Conservation (phyloP, 2,888 invertebrate species). For the Drosophila birchii region DNA sequence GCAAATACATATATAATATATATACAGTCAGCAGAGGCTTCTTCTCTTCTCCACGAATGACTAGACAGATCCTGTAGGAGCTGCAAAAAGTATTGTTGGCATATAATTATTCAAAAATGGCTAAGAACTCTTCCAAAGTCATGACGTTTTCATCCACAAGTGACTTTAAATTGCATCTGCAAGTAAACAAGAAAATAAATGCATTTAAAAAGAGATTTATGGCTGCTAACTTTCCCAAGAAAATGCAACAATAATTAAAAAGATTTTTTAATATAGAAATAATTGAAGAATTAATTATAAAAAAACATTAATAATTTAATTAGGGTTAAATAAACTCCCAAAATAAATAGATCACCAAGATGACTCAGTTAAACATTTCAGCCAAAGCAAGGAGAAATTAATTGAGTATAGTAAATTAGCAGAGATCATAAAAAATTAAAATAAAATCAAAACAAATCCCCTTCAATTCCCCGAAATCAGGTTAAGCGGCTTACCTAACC, state of each 20-base stretch:
- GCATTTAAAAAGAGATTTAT: background rate
- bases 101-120: constrained; percentile 56
- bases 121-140: constrained; percentile 30
- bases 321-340: background rate
- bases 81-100: constrained; percentile 11
- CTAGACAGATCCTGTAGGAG: constrained; percentile 48
- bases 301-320: too few relatives aligned
- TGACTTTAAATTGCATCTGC: constrained; percentile 11
- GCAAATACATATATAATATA: constrained; percentile 16
- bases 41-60: constrained; percentile 43
- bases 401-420: too few relatives aligned
- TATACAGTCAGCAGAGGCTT: background rate
- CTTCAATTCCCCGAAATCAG: background rate
- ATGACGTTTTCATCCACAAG: constrained; percentile 1
- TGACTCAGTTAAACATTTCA: background rate
- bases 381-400: background rate
- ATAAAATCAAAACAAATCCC: background rate
- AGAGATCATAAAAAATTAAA: too few relatives aligned
- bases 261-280: background rate
- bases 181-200: constrained; percentile 3
- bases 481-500: constrained; percentile 13
- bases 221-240: background rate
- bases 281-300: background rate
- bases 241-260: background rate
- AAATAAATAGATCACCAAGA: too few relatives aligned